A percentile compares a stretch with the other conserved stretches of the same genome.
Evolutionary conservation across 1,140 invertebrate species (phyloP).

Genomic region (Helicoverpa zea): DNA sequence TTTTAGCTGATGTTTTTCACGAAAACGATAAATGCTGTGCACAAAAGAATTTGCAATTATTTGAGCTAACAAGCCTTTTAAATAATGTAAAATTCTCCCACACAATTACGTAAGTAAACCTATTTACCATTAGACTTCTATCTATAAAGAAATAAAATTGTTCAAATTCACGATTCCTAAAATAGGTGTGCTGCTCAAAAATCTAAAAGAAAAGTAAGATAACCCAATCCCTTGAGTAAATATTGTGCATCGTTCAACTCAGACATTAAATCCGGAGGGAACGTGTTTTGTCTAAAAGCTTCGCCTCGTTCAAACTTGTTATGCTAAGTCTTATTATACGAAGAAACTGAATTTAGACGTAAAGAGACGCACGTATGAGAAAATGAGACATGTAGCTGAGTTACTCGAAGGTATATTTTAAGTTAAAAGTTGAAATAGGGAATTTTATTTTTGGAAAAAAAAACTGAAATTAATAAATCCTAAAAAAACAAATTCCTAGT

Average conservation of each 20-base stretch:
- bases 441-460: too few species aligned
- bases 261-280: conserved; percentile 68
- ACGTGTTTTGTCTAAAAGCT: conserved; percentile 80
- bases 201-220: conserved; percentile 23
- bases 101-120: background rate
- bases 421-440: too few species aligned
- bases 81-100: background rate
- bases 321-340: conserved; percentile 60
- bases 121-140: background rate
- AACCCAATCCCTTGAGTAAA: conserved; percentile 53
- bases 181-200: too few species aligned
- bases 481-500: too few species aligned
- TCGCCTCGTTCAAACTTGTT: conserved; percentile 74
- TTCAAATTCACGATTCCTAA: too few species aligned
- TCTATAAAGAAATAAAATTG: too few species aligned
- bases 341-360: conserved; percentile 55
- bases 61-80: background rate
- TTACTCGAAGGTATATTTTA: too few species aligned
- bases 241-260: conserved; percentile 59
- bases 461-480: too few species aligned
- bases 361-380: background rate
- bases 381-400: background rate
- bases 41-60: too few species aligned
- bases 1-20: too few species aligned
- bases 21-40: too few species aligned